These are phyloP conservation scores for Anastrepha ludens DNA, from an alignment of 1,140 invertebrate genomes.

Conservation along the genomic window DNA sequence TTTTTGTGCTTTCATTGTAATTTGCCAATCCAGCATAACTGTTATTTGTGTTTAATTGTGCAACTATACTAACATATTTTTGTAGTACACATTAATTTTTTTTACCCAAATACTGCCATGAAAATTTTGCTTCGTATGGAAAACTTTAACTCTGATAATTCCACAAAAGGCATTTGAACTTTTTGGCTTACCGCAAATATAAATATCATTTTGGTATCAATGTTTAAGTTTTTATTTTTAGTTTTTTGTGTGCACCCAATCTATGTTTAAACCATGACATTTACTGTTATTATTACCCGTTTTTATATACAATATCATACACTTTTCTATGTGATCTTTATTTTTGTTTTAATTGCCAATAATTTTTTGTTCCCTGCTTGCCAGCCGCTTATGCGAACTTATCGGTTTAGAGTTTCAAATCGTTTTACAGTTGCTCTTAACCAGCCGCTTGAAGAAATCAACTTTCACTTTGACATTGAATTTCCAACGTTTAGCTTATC, in stretches of 20 bases:
- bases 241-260: not conserved
- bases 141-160: no score
- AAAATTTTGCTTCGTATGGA: no score
- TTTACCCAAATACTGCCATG: no score
- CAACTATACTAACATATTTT: no score
- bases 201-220: no score
- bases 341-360: not conserved
- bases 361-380: not conserved
- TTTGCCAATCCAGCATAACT: no score
- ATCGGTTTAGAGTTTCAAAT: not conserved
- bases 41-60: no score
- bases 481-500: conserved; percentile 44
- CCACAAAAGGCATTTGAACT: no score
- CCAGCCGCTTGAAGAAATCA: conserved; percentile 61
- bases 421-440: conserved; percentile 4
- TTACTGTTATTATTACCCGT: not conserved
- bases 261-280: conserved; percentile 8
- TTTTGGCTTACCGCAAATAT: no score
- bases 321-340: not conserved
- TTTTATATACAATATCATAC: not conserved
- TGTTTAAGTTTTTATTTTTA: not conserved
- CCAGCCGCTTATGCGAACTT: not conserved
- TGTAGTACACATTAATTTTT: no score
- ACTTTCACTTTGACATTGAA: conserved; percentile 74
- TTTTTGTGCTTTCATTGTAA: no score